phyloP scores from a whole-genome alignment of 2,797 vertebrate genomes.

The Denticeps clupeoides region DNA sequence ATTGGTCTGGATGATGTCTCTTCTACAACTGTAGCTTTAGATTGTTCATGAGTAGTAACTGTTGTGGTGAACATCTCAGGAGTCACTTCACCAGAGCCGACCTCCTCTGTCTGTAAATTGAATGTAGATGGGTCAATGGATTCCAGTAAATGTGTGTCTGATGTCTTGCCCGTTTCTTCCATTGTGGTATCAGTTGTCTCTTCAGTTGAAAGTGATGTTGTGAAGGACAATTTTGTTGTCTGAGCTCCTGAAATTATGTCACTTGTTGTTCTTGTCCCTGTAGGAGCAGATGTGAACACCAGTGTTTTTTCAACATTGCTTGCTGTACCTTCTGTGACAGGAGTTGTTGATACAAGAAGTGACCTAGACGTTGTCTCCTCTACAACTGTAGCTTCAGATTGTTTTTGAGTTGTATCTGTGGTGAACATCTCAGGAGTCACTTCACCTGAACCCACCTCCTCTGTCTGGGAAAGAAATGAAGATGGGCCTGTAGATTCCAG shows the following conservation, averaged over 20 bases:
- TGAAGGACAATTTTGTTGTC: background rate
- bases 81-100: constrained; percentile 6
- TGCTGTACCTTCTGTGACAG: background rate
- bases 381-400: constrained; percentile 5
- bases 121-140: no score
- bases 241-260: background rate
- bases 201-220: background rate
- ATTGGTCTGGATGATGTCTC: constrained; percentile 2
- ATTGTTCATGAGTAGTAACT: background rate
- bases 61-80: constrained; percentile 5
- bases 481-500: no score
- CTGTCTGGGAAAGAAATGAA: no score
- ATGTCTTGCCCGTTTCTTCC: background rate
- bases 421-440: constrained; percentile 13
- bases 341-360: background rate
- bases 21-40: constrained; percentile 8
- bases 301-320: no score
- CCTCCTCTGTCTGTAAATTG: constrained; percentile 1
- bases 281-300: no score
- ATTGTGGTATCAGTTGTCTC: background rate
- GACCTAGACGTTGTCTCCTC: background rate
- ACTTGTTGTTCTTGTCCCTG: no score
- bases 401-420: background rate
- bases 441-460: constrained; percentile 19
- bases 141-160: constrained; percentile 1